phyloP scores from a whole-genome alignment of 2,888 invertebrate genomes.

The Rotaria sp. region DNA sequence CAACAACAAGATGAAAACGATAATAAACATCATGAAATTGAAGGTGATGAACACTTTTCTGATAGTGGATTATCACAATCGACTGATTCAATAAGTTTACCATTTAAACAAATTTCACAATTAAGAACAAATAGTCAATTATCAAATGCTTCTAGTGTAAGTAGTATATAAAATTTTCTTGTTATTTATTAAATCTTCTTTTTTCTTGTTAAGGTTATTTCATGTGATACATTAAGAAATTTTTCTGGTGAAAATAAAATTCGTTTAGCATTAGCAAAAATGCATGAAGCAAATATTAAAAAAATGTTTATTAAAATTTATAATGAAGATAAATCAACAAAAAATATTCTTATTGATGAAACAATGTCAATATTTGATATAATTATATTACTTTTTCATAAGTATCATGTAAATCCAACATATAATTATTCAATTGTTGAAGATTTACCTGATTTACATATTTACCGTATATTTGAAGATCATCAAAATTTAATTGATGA shows the following conservation, averaged over 20 bases:
- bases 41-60: constrained; percentile 21
- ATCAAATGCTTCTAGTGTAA: neutral
- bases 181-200: neutral
- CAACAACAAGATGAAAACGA: neutral
- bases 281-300: constrained; percentile 86
- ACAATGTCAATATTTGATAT: constrained; percentile 72
- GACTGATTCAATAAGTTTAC: constrained; percentile 18
- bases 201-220: neutral
- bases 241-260: neutral
- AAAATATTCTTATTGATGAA: constrained; percentile 89
- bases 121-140: constrained; percentile 9
- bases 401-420: constrained; percentile 72
- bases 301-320: constrained; percentile 55
- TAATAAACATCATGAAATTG: neutral
- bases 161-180: neutral
- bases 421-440: constrained; percentile 90
- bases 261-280: constrained; percentile 74
- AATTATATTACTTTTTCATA: constrained; percentile 68
- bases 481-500: constrained; percentile 86
- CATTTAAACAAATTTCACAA: neutral
- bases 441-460: constrained; percentile 85
- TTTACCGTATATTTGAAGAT: constrained; percentile 94
- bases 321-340: constrained; percentile 78
- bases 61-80: constrained; percentile 17
- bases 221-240: neutral